Evolutionary conservation across 1,140 invertebrate genomes (phyloP).

Genomic region (Condylostylus longicornis): DNA sequence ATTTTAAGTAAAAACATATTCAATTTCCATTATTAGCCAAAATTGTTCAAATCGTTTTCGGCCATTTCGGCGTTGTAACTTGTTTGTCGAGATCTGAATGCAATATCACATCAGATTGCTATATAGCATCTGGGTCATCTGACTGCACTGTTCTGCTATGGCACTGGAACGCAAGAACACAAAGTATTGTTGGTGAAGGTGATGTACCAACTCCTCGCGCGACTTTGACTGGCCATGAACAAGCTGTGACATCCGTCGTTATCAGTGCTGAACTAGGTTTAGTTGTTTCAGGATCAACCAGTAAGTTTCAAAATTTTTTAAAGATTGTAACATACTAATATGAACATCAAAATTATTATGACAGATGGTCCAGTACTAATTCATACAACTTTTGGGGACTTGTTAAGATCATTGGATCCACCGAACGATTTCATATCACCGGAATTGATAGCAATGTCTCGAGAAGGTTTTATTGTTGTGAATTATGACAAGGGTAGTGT

Average conservation of each 20-base stretch:
- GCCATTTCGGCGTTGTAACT: constrained; percentile 96
- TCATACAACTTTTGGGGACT: constrained; percentile 95
- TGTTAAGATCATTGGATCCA: constrained; percentile 79
- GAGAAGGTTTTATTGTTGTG: constrained; percentile 92
- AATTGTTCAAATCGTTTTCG: constrained; percentile 96
- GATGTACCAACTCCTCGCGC: constrained; percentile 88
- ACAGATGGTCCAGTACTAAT: constrained; percentile 88
- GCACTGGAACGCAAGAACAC: constrained; percentile 95
- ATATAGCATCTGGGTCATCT: constrained; percentile 91
- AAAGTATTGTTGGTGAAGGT: constrained; percentile 91
- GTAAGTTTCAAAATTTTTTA: constrained; percentile 34
- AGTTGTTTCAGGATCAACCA: constrained; percentile 85
- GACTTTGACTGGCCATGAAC: constrained; percentile 92
- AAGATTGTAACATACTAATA: too few relatives aligned
- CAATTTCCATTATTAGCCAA: constrained; percentile 51
- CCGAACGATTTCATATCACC: constrained; percentile 68
- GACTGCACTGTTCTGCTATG: constrained; percentile 96
- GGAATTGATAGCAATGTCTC: constrained; percentile 78
- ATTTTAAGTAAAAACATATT: not conserved
- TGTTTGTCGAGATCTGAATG: constrained; percentile 93
- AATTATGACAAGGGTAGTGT: constrained; percentile 84
- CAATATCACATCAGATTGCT: constrained; percentile 96
- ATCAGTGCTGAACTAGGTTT: constrained; percentile 95
- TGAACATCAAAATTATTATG: too few relatives aligned
- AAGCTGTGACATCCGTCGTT: constrained; percentile 83